Conservation (phyloP, 1,140 invertebrate genomes). For the Maconellicoccus hirsutus region DNA sequence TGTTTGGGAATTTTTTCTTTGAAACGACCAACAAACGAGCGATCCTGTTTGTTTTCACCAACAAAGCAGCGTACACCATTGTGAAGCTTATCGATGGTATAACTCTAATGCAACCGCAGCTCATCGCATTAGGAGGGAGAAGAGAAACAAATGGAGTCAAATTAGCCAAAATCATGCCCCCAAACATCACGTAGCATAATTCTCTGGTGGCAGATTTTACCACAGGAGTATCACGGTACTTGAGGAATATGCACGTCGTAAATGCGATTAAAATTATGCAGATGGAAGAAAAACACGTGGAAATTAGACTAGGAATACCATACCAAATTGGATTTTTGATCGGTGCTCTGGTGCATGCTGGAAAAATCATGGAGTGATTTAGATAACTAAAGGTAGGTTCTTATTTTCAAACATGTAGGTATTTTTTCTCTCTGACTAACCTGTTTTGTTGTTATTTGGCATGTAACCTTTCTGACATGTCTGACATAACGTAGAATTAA, state of each 20-base stretch:
- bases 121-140: background rate
- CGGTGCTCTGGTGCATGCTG: too few species aligned
- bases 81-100: constrained; percentile 49
- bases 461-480: too few species aligned
- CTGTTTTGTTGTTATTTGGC: too few species aligned
- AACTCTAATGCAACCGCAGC: background rate
- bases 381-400: too few species aligned
- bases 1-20: background rate
- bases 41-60: constrained; percentile 87
- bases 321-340: background rate
- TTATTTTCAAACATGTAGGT: too few species aligned
- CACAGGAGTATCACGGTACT: constrained; percentile 54
- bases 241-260: constrained; percentile 47
- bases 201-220: constrained; percentile 56
- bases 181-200: constrained; percentile 55
- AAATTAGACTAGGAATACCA: constrained; percentile 31
- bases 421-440: too few species aligned
- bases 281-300: background rate
- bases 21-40: constrained; percentile 65
- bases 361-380: too few species aligned
- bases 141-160: constrained; percentile 41
- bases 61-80: constrained; percentile 76
- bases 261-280: constrained; percentile 39
- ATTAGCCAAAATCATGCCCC: constrained; percentile 44
- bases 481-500: too few species aligned